Evolutionary conservation across 2,888 invertebrate genomes (phyloP).

Genomic region (Sericinus montela): DNA sequence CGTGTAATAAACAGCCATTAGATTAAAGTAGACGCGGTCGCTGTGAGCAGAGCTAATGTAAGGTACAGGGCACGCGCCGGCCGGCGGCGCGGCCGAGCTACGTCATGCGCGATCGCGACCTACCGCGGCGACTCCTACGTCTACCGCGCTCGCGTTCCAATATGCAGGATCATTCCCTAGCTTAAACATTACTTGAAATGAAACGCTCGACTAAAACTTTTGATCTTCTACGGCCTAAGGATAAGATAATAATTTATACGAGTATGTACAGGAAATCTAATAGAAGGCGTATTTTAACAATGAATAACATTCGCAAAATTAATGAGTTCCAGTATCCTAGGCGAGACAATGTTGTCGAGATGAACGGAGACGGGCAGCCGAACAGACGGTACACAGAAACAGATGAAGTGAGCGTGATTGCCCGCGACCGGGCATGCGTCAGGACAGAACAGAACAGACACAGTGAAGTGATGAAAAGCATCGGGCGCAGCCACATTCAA

Average conservation of each 20-base stretch:
- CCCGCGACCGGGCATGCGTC: slow-evolving; percentile 77
- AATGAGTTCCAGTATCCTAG: slow-evolving; percentile 65
- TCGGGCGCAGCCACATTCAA: slow-evolving; percentile 79
- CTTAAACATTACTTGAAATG: slow-evolving; percentile 36
- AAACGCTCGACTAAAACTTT: slow-evolving; percentile 42
- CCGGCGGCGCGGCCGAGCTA: slow-evolving; percentile 20
- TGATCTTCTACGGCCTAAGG: slow-evolving; percentile 59
- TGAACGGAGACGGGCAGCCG: slow-evolving; percentile 70
- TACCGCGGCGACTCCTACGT: slow-evolving; percentile 31
- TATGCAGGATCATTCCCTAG: slow-evolving; percentile 42
- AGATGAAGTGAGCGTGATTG: slow-evolving; percentile 76
- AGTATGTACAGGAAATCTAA: slow-evolving; percentile 71
- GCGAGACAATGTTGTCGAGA: slow-evolving; percentile 71
- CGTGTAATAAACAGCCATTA: slow-evolving; percentile 74
- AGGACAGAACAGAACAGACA: slow-evolving; percentile 76
- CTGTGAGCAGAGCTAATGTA: slow-evolving; percentile 43
- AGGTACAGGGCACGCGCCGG: slow-evolving; percentile 39
- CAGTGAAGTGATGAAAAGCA: slow-evolving; percentile 78
- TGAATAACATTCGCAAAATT: slow-evolving; percentile 71
- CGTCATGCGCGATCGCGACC: slow-evolving; percentile 48
- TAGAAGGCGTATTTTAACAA: slow-evolving; percentile 73
- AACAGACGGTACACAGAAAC: slow-evolving; percentile 74
- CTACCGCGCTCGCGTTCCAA: slow-evolving; percentile 26
- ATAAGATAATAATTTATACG: slow-evolving; percentile 46
- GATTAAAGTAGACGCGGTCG: slow-evolving; percentile 46